Conservation (phyloP, 2,113 vertebrate species). For the Vanacampus margaritifer region DNA sequence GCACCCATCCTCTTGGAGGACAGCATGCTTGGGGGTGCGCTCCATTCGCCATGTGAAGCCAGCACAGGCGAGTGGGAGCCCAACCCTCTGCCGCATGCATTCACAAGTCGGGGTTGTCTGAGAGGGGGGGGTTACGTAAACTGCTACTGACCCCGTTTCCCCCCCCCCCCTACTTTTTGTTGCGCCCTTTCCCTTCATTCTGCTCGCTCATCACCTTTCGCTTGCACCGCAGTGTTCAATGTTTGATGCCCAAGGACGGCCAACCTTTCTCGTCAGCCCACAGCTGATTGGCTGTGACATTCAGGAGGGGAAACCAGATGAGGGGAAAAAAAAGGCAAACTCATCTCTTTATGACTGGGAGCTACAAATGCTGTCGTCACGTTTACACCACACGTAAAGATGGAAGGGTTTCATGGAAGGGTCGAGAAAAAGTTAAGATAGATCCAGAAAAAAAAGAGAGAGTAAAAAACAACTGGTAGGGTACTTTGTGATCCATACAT, state of each 20-base stretch:
- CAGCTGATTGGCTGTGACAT: conserved; percentile 16
- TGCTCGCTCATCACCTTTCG: conserved; percentile 40
- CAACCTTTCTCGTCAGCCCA: conserved; percentile 16
- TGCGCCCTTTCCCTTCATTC: conserved; percentile 27
- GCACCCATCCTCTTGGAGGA: conserved; percentile 28
- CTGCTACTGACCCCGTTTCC: conserved; percentile 55
- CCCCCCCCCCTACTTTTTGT: conserved; percentile 45
- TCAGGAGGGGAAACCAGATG: conserved; percentile 3
- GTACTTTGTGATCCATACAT: too few relatives aligned
- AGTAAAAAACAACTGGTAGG: too few relatives aligned
- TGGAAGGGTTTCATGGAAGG: too few relatives aligned
- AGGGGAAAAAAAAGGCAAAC: neutral
- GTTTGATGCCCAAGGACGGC: conserved; percentile 34
- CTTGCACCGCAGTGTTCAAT: conserved; percentile 27
- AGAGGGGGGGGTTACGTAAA: conserved; percentile 55
- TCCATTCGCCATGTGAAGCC: conserved; percentile 19
- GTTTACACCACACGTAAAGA: neutral
- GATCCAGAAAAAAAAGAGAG: neutral
- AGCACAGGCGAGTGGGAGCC: conserved; percentile 34
- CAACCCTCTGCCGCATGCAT: conserved; percentile 40
- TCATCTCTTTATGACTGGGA: neutral
- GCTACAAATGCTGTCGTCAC: neutral
- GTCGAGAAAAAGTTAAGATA: too few relatives aligned
- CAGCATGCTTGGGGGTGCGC: conserved; percentile 29
- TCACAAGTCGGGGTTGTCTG: conserved; percentile 20